Percentiles rank a stretch among this genome's conserved stretches.
Conservation (phyloP, 2,888 invertebrate genomes). For the Drosophila pegasa region DNA sequence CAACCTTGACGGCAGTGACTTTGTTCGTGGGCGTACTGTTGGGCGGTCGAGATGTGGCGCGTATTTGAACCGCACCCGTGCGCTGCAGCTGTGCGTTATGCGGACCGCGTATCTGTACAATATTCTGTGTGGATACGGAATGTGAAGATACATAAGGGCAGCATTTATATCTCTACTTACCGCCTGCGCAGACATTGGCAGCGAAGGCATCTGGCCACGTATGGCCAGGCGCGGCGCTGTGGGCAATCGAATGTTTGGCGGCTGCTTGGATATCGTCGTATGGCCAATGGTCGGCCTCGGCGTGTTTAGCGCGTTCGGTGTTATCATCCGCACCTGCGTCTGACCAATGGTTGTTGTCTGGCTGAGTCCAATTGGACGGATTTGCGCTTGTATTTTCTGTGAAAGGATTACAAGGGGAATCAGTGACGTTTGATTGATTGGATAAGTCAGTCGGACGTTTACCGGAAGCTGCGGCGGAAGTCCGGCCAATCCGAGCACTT, state of each 20-base stretch:
- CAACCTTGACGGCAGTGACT: slow-evolving; percentile 84
- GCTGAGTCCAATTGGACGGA: slow-evolving; percentile 86
- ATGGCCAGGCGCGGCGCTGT: slow-evolving; percentile 82
- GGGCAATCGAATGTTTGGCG: slow-evolving; percentile 83
- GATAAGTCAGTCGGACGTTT: slow-evolving; percentile 26
- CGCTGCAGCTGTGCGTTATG: slow-evolving; percentile 80
- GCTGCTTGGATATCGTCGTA: slow-evolving; percentile 85
- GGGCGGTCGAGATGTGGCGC: slow-evolving; percentile 76
- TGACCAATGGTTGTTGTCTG: slow-evolving; percentile 86
- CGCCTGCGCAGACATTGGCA: slow-evolving; percentile 82
- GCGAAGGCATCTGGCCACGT: slow-evolving; percentile 80
- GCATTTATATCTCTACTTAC: slow-evolving; percentile 58
- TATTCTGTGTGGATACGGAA: slow-evolving; percentile 69
- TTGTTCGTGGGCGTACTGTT: slow-evolving; percentile 78
- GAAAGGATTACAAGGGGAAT: neutral
- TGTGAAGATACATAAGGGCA: neutral
- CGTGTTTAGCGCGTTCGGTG: slow-evolving; percentile 81
- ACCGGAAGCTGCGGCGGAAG: slow-evolving; percentile 84
- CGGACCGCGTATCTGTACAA: slow-evolving; percentile 84
- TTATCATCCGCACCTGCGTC: slow-evolving; percentile 88
- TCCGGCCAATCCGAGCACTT: slow-evolving; percentile 87
- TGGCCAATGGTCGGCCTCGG: slow-evolving; percentile 84
- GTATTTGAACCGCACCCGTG: slow-evolving; percentile 83
- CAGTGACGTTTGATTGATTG: neutral
- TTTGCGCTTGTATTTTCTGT: slow-evolving; percentile 85